Evolutionary conservation across 2,113 vertebrate species (phyloP).

Genomic region (Prolemur simus): DNA sequence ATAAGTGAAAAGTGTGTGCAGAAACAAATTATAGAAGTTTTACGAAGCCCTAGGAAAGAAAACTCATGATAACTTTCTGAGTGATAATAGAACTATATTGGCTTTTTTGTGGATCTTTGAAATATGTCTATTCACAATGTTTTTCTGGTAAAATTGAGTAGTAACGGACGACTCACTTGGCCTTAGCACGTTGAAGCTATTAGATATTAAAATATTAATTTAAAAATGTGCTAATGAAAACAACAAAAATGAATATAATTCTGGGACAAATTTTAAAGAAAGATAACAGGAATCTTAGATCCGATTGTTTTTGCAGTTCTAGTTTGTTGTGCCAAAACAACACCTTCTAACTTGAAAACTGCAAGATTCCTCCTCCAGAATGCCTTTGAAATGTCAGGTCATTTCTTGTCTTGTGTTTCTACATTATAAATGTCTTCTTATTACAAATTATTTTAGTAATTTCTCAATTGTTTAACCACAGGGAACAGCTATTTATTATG

Average conservation of each 20-base stretch:
- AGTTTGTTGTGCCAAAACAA: slow-evolving; percentile 29
- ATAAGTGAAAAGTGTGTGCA: background rate
- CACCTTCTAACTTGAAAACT: background rate
- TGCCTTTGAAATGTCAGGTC: slow-evolving; percentile 79
- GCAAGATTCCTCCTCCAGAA: slow-evolving; percentile 62
- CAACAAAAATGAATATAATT: background rate
- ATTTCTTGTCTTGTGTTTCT: slow-evolving; percentile 70
- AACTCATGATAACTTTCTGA: background rate
- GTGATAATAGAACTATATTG: background rate
- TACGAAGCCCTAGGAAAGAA: background rate
- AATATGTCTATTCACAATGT: background rate
- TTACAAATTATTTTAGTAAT: slow-evolving; percentile 74
- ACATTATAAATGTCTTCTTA: slow-evolving; percentile 67
- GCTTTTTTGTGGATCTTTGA: background rate
- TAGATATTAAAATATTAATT: slow-evolving; percentile 31
- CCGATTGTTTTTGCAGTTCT: slow-evolving; percentile 28
- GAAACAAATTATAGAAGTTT: background rate
- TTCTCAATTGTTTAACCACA: slow-evolving; percentile 72
- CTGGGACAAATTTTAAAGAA: background rate
- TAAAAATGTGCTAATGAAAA: slow-evolving; percentile 16
- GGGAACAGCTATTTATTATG: slow-evolving; percentile 69
- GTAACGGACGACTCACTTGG: background rate
- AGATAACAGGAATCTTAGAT: background rate
- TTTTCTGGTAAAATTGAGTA: background rate
- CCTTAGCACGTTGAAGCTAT: background rate